Conservation (phyloP, 37 sponge, comb jelly and placozoan genomes). For the Mnemiopsis leidyi region DNA sequence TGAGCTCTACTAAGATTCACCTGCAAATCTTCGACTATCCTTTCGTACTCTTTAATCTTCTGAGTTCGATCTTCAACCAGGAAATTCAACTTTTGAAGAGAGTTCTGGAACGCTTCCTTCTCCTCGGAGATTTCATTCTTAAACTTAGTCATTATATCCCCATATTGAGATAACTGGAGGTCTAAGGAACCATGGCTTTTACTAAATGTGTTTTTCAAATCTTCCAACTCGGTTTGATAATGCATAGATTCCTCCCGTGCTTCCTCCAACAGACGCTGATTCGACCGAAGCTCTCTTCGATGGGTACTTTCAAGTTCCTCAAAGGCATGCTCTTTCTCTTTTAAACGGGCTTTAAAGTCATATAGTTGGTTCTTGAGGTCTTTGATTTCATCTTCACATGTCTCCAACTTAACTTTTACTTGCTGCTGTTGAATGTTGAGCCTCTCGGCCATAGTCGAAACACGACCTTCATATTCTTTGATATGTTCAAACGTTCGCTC, state of each 20-base stretch:
- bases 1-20: neutral
- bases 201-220: neutral
- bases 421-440: conserved; percentile 52
- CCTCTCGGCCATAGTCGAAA: conserved; percentile 45
- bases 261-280: neutral
- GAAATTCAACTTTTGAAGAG: conserved; percentile 17
- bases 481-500: conserved; percentile 51
- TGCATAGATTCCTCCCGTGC: conserved; percentile 16
- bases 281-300: neutral
- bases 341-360: neutral
- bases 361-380: neutral
- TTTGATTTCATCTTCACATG: conserved; percentile 43
- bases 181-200: conserved; percentile 23
- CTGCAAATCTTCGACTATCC: conserved; percentile 30
- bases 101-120: conserved; percentile 56
- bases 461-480: conserved; percentile 55
- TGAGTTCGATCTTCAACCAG: conserved; percentile 38
- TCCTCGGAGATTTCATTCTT: conserved; percentile 34
- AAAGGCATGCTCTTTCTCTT: neutral
- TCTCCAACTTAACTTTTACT: conserved; percentile 35
- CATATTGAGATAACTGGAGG: conserved; percentile 36
- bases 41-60: conserved; percentile 22
- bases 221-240: conserved; percentile 35
- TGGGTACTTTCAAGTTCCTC: conserved; percentile 2
- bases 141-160: conserved; percentile 55